phyloP scores from a whole-genome alignment of 2,888 invertebrate species.

The Escarpia spicata region DNA sequence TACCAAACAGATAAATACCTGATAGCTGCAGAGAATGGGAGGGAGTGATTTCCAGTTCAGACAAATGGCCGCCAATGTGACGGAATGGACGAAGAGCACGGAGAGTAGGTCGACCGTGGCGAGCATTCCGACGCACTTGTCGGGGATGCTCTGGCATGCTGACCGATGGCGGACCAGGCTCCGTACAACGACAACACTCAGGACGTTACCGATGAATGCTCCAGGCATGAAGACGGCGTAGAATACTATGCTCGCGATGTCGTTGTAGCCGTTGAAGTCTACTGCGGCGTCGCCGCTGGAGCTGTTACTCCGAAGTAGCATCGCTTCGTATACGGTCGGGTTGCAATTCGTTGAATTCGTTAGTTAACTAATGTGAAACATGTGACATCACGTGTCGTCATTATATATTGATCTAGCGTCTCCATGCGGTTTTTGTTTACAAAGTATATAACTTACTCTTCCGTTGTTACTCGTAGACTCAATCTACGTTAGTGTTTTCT shows the following conservation, averaged over 20 bases:
- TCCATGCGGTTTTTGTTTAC: not conserved
- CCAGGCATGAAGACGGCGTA: slow-evolving; percentile 35
- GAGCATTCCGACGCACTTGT: slow-evolving; percentile 33
- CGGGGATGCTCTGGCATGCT: slow-evolving; percentile 33
- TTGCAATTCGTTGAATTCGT: not conserved
- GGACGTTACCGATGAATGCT: slow-evolving; percentile 34
- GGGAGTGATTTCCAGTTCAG: not conserved
- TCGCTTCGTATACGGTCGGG: not conserved
- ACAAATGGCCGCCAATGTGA: slow-evolving; percentile 28
- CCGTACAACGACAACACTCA: slow-evolving; percentile 29
- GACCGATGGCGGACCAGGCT: slow-evolving; percentile 33
- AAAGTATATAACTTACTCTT: not conserved
- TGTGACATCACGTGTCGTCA: not conserved
- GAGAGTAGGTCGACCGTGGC: slow-evolving; percentile 34
- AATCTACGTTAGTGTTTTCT: too few relatives aligned
- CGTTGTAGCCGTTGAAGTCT: not conserved
- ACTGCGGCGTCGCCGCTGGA: not conserved
- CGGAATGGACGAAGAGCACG: slow-evolving; percentile 30
- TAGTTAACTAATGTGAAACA: not conserved
- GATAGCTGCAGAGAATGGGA: not conserved
- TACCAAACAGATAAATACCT: not conserved
- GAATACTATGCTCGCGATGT: slow-evolving; percentile 29
- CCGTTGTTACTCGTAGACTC: not conserved
- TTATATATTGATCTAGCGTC: not conserved
- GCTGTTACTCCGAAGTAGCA: not conserved